Conservation (phyloP, 2,797 vertebrate species). For the Champsocephalus gunnari region DNA sequence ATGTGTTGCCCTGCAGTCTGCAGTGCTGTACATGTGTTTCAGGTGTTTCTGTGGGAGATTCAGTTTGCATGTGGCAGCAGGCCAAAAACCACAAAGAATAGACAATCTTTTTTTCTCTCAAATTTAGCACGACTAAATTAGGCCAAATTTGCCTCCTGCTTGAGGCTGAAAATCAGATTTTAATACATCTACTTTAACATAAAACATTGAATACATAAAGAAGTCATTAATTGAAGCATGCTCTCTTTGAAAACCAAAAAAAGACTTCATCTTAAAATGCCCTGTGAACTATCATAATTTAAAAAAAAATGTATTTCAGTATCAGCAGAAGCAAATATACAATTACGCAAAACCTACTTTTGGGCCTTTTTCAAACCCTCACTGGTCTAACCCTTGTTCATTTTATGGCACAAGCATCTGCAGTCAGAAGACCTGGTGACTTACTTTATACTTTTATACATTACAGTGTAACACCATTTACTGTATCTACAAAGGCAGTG, state of each 20-base stretch:
- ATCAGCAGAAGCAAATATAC: neutral
- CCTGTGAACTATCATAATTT: too few relatives aligned
- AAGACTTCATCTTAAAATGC: too few relatives aligned
- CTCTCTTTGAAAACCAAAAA: neutral
- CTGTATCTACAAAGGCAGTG: constrained; percentile 2
- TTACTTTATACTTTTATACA: neutral
- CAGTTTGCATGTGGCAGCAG: neutral
- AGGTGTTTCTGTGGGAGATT: neutral
- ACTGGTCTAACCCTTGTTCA: neutral
- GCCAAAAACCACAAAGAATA: neutral
- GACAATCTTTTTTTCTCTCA: neutral
- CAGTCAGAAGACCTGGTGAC: neutral
- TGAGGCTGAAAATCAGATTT: neutral
- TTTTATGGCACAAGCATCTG: neutral
- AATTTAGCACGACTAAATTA: neutral
- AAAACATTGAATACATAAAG: too few relatives aligned
- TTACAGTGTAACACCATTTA: neutral
- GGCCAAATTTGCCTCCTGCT: neutral
- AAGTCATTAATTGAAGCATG: neutral
- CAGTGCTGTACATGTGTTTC: constrained; percentile 3
- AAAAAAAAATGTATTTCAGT: neutral
- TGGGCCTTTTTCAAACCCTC: neutral
- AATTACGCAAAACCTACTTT: neutral
- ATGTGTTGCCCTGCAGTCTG: neutral
- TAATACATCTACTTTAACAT: neutral